These are phyloP conservation scores for Julus scanicus DNA, from an alignment of 2,888 invertebrate genomes.

Conservation along the genomic window DNA sequence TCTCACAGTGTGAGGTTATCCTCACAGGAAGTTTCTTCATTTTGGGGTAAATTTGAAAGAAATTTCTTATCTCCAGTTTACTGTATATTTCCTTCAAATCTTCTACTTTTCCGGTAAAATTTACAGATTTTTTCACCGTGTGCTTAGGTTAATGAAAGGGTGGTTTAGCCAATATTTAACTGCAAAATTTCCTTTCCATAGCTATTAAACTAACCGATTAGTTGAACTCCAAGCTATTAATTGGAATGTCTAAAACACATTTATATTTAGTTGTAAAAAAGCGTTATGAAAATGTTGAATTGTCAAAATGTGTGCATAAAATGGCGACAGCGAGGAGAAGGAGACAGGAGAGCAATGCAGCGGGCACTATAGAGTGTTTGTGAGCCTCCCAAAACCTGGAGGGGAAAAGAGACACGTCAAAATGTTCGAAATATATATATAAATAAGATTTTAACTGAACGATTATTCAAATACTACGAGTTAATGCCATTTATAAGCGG, in stretches of 20 bases:
- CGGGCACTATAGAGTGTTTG: slow-evolving; percentile 45
- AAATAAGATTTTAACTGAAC: neutral
- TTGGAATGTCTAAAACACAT: slow-evolving; percentile 10
- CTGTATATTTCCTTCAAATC: too few relatives aligned
- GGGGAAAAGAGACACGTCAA: slow-evolving; percentile 46
- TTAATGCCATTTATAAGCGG: too few relatives aligned
- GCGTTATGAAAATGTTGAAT: neutral
- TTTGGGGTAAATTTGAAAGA: too few relatives aligned
- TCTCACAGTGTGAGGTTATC: too few relatives aligned
- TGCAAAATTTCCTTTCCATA: neutral
- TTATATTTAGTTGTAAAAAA: neutral
- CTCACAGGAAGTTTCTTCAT: too few relatives aligned
- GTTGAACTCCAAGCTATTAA: slow-evolving; percentile 1
- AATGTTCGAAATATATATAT: neutral
- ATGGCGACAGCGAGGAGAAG: slow-evolving; percentile 6
- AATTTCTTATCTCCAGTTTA: too few relatives aligned
- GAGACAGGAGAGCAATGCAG: slow-evolving; percentile 27
- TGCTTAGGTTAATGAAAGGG: too few relatives aligned
- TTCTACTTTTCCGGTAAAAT: too few relatives aligned
- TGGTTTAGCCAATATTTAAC: neutral
- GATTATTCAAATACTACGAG: too few relatives aligned
- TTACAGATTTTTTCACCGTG: too few relatives aligned
- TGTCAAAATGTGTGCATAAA: slow-evolving; percentile 10
- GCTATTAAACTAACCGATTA: neutral
- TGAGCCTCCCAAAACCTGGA: slow-evolving; percentile 54